Evolutionary conservation across 2,113 vertebrate genomes (phyloP), one percentile per base, ranked within the genome.

Genomic region (Uria aalge): DNA sequence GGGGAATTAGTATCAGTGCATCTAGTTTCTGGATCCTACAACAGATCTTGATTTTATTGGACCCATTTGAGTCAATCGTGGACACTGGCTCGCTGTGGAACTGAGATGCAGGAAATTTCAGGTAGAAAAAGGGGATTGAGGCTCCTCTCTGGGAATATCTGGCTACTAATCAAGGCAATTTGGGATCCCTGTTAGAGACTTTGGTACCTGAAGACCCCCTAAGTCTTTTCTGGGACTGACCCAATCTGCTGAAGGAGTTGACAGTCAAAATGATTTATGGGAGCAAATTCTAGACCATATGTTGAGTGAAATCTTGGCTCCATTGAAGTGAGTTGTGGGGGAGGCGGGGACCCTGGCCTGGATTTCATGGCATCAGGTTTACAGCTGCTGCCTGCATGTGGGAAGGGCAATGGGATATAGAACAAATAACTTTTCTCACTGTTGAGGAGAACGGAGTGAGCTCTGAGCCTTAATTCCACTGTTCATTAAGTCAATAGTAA

Each of bases 261-360:
- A 74, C 91, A 94, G 94, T 20, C 83, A 55, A 73, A 85, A 55
- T 94, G 92, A 96, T 97, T 85, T 62, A 94, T 96, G 88, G 71
- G 45, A 85, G 38, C 8, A 48, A 83, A 78, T 85, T 92, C 71
- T 90, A 64, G 72, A 36, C 87, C 93, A 93, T 93, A 69, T 95
- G 91, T 21, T 92, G 93, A 86, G 69, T 34, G 52, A 82, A 90
- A 66, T 78, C 72, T 69, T 52, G 92, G 96, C 92, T 92, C 7
- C 30, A 8, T 8, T 17, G 18, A 32, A 27, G 29, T 68, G 80
- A 80, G 36, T 48, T 45, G 55, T 38, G 92, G 81, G 87, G 82
- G 88, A 76, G 78, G 79, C 11, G 9, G 88, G 68, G 50, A 4
- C 55, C 7, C 92, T 32, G 78, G 79, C 79, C 96, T 85, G 91